Evolutionary conservation across 2,888 invertebrate species (phyloP).

Genomic region (Drosophila incognita): DNA sequence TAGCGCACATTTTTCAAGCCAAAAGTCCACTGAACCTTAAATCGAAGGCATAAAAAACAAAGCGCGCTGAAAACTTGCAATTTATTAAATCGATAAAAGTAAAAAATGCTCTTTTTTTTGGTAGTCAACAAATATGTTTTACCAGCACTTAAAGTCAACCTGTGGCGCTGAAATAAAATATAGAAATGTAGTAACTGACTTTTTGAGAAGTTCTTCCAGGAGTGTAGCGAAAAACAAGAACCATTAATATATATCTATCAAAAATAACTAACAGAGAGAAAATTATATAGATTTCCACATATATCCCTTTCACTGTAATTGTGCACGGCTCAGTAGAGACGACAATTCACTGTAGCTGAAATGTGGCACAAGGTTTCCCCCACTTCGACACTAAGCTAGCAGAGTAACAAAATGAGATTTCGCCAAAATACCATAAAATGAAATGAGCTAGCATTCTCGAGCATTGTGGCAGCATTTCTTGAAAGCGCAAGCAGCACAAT

Average conservation of each 20-base stretch:
- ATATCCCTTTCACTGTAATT: not conserved
- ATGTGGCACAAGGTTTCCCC: slow-evolving; percentile 20
- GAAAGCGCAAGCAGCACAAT: slow-evolving; percentile 36
- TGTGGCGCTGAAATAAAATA: slow-evolving; percentile 26
- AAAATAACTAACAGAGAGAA: not conserved
- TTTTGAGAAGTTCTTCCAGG: not conserved
- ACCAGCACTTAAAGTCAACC: slow-evolving; percentile 41
- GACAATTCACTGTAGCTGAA: slow-evolving; percentile 17
- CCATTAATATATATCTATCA: too few species aligned
- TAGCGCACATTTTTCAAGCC: slow-evolving; percentile 44
- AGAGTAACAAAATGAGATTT: slow-evolving; percentile 37
- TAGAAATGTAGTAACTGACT: not conserved
- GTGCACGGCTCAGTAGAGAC: not conserved
- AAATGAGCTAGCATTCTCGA: slow-evolving; percentile 51
- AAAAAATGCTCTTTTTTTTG: slow-evolving; percentile 14
- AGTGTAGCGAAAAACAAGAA: not conserved
- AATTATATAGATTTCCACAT: not conserved
- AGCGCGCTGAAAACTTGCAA: slow-evolving; percentile 41
- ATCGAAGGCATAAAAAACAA: slow-evolving; percentile 57
- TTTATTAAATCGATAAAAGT: slow-evolving; percentile 75
- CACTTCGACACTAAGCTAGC: slow-evolving; percentile 42
- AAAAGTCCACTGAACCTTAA: slow-evolving; percentile 49
- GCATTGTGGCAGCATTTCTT: slow-evolving; percentile 18
- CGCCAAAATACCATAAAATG: slow-evolving; percentile 52
- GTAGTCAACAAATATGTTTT: slow-evolving; percentile 37